Conservation (phyloP, 2,797 vertebrate species). For the Euthynnus affinis region DNA sequence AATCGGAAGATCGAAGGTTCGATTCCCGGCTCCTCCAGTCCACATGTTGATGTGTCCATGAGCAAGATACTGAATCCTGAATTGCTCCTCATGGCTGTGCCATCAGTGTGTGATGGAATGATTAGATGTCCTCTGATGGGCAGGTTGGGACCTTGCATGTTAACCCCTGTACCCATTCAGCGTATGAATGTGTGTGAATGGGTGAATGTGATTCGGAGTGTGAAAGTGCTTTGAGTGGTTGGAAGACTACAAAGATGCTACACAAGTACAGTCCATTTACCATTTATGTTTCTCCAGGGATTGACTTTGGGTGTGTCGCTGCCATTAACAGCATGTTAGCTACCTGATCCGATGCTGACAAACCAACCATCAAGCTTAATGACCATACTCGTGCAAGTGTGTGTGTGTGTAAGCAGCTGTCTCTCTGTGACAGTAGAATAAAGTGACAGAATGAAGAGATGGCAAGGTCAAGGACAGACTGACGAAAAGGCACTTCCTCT, state of each 20-base stretch:
- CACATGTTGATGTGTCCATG: no score
- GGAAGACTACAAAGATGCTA: no score
- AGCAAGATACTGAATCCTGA: no score
- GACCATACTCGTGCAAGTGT: slow-evolving; percentile 20
- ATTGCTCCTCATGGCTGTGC: no score
- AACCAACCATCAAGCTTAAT: slow-evolving; percentile 38
- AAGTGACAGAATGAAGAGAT: not conserved
- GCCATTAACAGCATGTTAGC: slow-evolving; percentile 59
- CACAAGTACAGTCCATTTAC: no score
- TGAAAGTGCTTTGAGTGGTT: no score
- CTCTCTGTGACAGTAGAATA: slow-evolving; percentile 6
- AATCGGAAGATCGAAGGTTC: no score
- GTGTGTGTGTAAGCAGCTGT: slow-evolving; percentile 17
- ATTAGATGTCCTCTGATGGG: no score
- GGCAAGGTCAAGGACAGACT: not conserved
- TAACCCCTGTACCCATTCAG: no score
- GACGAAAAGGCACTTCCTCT: slow-evolving; percentile 4
- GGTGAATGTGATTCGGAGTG: not conserved
- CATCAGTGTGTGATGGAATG: no score
- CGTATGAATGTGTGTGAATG: not conserved
- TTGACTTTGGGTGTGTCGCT: slow-evolving; percentile 27
- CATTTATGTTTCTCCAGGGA: slow-evolving; percentile 37
- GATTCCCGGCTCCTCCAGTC: no score
- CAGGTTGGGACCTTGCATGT: no score
- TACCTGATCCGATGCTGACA: slow-evolving; percentile 45